Conservation (phyloP, 92 coral and sea anemone species). For the Heliopora coerulea region DNA sequence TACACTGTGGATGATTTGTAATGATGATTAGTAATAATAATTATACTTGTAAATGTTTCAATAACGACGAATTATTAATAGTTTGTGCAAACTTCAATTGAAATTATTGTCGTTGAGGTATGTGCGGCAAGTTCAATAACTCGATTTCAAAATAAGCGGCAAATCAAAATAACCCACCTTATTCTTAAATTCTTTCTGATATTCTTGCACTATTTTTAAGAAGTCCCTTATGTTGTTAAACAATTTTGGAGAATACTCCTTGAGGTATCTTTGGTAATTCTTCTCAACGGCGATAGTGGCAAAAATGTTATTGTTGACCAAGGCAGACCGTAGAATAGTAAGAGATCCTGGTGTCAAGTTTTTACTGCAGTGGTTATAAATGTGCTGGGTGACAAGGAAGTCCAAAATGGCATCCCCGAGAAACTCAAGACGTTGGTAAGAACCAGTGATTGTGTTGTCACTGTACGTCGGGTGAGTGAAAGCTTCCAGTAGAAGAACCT, state of each 20-base stretch:
- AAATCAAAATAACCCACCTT: no score
- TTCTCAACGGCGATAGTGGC: constrained; percentile 81
- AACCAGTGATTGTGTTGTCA: constrained; percentile 71
- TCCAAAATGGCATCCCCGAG: constrained; percentile 94
- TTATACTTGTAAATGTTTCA: no score
- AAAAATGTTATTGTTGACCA: constrained; percentile 94
- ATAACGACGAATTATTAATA: no score
- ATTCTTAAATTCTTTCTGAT: neutral
- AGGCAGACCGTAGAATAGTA: constrained; percentile 90
- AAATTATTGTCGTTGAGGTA: no score
- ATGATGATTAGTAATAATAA: no score
- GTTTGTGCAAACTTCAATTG: no score
- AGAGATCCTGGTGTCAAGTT: constrained; percentile 76
- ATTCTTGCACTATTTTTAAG: constrained; percentile 56
- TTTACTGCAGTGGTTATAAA: constrained; percentile 64
- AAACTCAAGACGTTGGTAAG: constrained; percentile 91
- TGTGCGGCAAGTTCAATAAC: no score
- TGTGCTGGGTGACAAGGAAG: constrained; percentile 85
- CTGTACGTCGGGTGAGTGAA: constrained; percentile 86
- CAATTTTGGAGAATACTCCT: constrained; percentile 81
- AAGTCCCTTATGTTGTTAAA: constrained; percentile 75
- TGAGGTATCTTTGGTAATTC: constrained; percentile 68
- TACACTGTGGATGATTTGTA: no score
- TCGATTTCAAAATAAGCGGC: no score
- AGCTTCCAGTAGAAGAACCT: constrained; percentile 70